These are phyloP conservation scores for Mastigias papua DNA, from an alignment of 30 jellyfish, hydroid and myxozoan species.

Conservation along the genomic window DNA sequence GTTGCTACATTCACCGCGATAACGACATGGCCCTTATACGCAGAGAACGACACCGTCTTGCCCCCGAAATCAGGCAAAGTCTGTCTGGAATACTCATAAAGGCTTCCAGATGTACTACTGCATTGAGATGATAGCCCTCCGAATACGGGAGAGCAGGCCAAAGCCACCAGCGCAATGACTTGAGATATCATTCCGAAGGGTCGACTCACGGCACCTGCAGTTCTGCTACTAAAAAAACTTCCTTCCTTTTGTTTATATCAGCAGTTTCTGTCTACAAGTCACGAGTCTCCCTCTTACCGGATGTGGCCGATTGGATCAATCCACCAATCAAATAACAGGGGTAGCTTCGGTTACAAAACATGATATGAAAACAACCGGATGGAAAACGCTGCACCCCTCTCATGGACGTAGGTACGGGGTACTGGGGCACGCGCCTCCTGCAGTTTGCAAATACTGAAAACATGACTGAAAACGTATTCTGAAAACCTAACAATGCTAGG, in stretches of 20 bases:
- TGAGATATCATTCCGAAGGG: slow-evolving; percentile 7
- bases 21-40: slow-evolving; percentile 79
- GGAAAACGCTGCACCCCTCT: no score
- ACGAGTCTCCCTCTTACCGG: background rate
- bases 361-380: no score
- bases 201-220: background rate
- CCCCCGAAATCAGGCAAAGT: slow-evolving; percentile 71
- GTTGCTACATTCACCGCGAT: slow-evolving; percentile 93
- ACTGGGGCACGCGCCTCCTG: no score
- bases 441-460: no score
- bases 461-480: no score
- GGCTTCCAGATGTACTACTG: slow-evolving; percentile 22
- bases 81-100: slow-evolving; percentile 54
- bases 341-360: background rate
- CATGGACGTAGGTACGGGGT: no score
- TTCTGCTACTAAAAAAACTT: background rate
- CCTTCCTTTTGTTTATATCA: background rate
- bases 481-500: no score
- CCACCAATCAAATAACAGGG: background rate
- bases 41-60: slow-evolving; percentile 43
- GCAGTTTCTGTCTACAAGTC: no score
- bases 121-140: slow-evolving; percentile 45
- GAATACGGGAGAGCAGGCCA: background rate
- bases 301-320: background rate
- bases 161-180: background rate